Conservation (phyloP, 2,888 invertebrate species). For the Lasioglossum villosulum region DNA sequence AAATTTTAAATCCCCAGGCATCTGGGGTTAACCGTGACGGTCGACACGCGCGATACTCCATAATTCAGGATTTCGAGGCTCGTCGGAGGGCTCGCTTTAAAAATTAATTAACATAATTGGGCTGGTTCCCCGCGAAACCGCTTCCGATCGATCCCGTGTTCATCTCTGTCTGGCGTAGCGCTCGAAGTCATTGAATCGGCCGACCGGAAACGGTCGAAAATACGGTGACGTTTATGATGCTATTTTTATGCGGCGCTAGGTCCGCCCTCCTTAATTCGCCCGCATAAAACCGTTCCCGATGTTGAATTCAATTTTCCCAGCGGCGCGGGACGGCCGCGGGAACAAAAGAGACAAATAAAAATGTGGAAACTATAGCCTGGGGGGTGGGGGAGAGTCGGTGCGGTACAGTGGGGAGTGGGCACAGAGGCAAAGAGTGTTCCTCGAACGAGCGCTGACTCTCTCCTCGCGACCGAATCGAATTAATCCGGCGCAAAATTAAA, state of each 20-base stretch:
- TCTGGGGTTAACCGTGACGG: neutral
- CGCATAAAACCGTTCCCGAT: slow-evolving; percentile 46
- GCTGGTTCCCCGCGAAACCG: neutral
- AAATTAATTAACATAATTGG: slow-evolving; percentile 58
- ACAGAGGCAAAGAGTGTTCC: slow-evolving; percentile 21
- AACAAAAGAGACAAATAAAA: slow-evolving; percentile 23
- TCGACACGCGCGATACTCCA: neutral
- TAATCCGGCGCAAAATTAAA: slow-evolving; percentile 53
- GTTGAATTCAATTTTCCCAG: slow-evolving; percentile 46
- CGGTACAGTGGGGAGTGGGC: neutral
- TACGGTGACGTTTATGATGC: slow-evolving; percentile 68
- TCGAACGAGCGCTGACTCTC: slow-evolving; percentile 22
- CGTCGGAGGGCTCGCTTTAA: neutral
- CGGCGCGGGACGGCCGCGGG: neutral
- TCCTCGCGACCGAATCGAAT: slow-evolving; percentile 33
- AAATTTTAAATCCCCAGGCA: neutral
- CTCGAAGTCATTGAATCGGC: slow-evolving; percentile 41
- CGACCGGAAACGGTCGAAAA: slow-evolving; percentile 55
- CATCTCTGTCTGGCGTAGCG: slow-evolving; percentile 17
- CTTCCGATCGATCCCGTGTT: slow-evolving; percentile 10
- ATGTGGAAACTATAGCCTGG: slow-evolving; percentile 35
- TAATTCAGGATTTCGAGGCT: neutral
- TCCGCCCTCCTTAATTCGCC: slow-evolving; percentile 57
- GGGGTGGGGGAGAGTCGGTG: neutral
- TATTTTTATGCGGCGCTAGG: slow-evolving; percentile 71